phyloP scores from a whole-genome alignment of 2,888 invertebrate genomes.

The Aspidapion aeneum region DNA sequence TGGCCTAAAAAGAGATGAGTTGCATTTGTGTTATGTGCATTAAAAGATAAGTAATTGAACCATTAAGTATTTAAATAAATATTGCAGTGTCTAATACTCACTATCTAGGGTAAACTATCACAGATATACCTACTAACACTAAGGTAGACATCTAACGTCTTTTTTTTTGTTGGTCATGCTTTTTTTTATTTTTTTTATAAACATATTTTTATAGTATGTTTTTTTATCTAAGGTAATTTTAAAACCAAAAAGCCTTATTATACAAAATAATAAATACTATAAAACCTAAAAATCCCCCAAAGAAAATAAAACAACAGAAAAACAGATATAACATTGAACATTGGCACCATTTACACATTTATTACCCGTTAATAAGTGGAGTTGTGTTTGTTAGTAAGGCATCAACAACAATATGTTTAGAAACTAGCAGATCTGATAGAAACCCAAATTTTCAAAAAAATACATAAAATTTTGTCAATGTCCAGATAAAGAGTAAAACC shows the following conservation, averaged over 20 bases:
- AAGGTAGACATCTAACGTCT: neutral
- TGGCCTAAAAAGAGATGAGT: too few relatives aligned
- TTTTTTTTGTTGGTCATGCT: neutral
- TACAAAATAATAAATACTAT: neutral
- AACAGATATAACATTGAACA: neutral
- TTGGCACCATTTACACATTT: neutral
- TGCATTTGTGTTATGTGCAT: too few relatives aligned
- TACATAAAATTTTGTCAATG: neutral
- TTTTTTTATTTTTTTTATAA: neutral
- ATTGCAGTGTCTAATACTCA: neutral
- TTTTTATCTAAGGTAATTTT: neutral
- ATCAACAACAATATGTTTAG: too few relatives aligned
- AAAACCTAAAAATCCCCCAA: neutral
- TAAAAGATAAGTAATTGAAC: neutral
- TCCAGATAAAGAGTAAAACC: neutral
- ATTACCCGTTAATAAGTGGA: too few relatives aligned
- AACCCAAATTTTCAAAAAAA: neutral
- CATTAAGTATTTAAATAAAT: neutral
- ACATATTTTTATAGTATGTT: neutral
- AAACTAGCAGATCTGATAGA: too few relatives aligned
- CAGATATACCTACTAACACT: neutral
- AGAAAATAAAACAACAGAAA: neutral
- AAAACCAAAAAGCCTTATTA: neutral
- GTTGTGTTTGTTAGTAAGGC: too few relatives aligned
- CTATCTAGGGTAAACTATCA: neutral